Base-by-base conservation (phyloP, 2,888 invertebrate species). In the Drosophila neutralis region DNA sequence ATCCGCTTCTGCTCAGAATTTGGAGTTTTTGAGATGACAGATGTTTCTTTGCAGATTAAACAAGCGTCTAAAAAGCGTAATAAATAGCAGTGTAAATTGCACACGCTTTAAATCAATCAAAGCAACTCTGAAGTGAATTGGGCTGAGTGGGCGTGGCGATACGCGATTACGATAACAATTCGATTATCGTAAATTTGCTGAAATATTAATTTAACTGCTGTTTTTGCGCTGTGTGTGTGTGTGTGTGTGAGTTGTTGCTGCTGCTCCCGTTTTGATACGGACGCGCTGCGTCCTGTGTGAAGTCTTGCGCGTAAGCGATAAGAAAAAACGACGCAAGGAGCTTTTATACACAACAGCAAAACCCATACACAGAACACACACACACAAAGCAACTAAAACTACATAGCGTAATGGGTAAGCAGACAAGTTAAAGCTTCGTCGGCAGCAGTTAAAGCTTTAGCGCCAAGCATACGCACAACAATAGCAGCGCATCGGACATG, bases 151-250 rank as follows among this genome's bases (percentile, higher is more conserved):
- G 36, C 66, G 52, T 68, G 29, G 42, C 57, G 58, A 70, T 49
- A 52, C 51, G 13, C 51, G 61, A 42, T 27, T 49, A 42, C 48
- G 70, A 70, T 76, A 58, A 48, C 52, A 54, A 56, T 62, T 75
- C 54, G 77, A 76, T 75, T 71, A 53, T 49, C 31, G 65, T 62
- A 48, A 76, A 76, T 64, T 45, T 45, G 24, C 45, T 45, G 24
- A 45, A 45, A 27, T 45, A 24, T 45, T 45, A 4, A 27, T 24
- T 45, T 27, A 51, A 42, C 38, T 49, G 45, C 53, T 45, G 51
- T n/a, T 49, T 24, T 31, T 38, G 29, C 45, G 10, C 40, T 33
- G 48, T 24, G n/a, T 13, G 5, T 27, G 40, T 42, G n/a, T 38
- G 45, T 4, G 15, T 48, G 48, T 15, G 24, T 18, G 15, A 5